Base-by-base conservation (phyloP, 2,888 invertebrate genomes). In the Rapana venosa region DNA sequence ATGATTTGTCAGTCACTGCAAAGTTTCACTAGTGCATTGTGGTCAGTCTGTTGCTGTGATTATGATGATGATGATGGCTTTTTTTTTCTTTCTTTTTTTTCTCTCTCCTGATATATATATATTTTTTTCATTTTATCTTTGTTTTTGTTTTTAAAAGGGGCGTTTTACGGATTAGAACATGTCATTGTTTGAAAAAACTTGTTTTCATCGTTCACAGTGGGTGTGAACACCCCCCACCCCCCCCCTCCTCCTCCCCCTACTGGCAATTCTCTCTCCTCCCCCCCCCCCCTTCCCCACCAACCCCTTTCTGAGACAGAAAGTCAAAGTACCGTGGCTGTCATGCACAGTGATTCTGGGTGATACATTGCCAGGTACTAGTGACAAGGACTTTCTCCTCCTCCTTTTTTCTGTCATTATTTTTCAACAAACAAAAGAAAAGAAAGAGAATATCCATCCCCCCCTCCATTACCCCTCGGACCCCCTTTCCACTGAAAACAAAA, bases 1-100 rank as follows among this genome's bases (percentile, higher is more conserved):
- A 66, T 35, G 86, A 66, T 11, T 22, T 5, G 8, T 47, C 47
- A 8, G 47, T 47, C n/a, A 83, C 81, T 83, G 81, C 81, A 83
- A 81, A 32, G 17, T 79, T n/a, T 74, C 77, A 26, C 32, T 79
- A 79, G 77, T 79, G 77, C 77, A 15, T 79, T 79, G 77, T 79
- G 77, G 22, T 83, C 8, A 35, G 81, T 83, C 47, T 47, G 81
- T 83, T 47, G 81, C 81, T 83, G 81, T 83, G 81, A n/a, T n/a
- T n/a, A n/a, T n/a, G n/a, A n/a, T n/a, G n/a, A n/a, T n/a, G n/a
- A n/a, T n/a, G n/a, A 47, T 83, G 81, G 47, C 81, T 83, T 36
- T 47, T 1, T 83, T 83, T 36, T 83, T 36, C 6, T 36, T 36
- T 22, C 26, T 83, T 83, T 79, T 47, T 47, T 47, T 47, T 47